Conservation (phyloP, 2,797 vertebrate species). For the Gambusia yucatana region DNA sequence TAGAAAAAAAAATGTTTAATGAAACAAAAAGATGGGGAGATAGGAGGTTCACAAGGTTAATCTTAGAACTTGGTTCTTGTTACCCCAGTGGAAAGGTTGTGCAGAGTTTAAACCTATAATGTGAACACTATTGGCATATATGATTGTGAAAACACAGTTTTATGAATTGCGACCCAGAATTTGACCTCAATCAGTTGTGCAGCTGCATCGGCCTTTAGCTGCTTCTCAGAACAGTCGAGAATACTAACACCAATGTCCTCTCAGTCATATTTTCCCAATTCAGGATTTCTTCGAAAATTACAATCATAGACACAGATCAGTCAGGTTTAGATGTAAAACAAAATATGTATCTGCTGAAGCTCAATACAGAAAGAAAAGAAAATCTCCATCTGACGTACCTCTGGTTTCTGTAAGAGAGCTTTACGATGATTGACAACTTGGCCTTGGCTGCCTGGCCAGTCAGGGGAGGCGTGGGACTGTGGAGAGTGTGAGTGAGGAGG, state of each 20-base stretch:
- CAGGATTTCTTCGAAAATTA: conserved; percentile 60
- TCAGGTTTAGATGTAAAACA: conserved; percentile 23
- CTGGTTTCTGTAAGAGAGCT: conserved; percentile 56
- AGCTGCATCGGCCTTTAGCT: conserved; percentile 73
- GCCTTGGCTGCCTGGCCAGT: conserved; percentile 49
- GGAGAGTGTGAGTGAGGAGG: conserved; percentile 46
- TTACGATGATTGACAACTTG: conserved; percentile 67
- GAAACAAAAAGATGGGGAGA: conserved; percentile 13
- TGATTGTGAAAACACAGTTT: conserved; percentile 70
- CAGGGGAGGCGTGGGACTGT: conserved; percentile 56
- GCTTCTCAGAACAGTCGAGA: conserved; percentile 68
- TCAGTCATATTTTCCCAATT: conserved; percentile 56
- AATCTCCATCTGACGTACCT: conserved; percentile 29
- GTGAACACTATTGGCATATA: conserved; percentile 54
- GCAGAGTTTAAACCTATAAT: conserved; percentile 64
- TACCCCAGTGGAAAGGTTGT: conserved; percentile 61
- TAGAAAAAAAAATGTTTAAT: conserved; percentile 1
- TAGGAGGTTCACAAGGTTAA: conserved; percentile 51
- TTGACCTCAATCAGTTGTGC: conserved; percentile 69
- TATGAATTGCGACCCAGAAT: conserved; percentile 57
- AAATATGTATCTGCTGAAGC: conserved; percentile 44
- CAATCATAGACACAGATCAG: conserved; percentile 41
- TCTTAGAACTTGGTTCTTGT: conserved; percentile 56
- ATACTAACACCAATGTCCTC: conserved; percentile 43
- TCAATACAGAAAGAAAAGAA: neutral